Percentiles rank a stretch among this genome's conserved stretches.
phyloP scores from a whole-genome alignment of 2,888 invertebrate genomes.

The Hecatera dysodea region DNA sequence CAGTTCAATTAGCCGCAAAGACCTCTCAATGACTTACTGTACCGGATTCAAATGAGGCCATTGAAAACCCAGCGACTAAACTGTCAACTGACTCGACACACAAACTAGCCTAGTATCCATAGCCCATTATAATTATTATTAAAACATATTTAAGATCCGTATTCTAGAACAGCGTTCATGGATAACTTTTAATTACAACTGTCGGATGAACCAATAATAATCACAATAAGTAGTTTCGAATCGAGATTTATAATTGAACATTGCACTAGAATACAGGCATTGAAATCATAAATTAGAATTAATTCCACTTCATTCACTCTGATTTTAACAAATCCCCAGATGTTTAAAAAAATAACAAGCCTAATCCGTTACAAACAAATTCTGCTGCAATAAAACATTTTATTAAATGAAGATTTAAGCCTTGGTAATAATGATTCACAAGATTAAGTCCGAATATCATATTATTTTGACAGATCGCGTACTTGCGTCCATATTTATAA shows the following conservation, averaged over 20 bases:
- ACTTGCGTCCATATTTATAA: neutral
- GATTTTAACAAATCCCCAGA: neutral
- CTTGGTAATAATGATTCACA: neutral
- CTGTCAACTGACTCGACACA: too few species aligned
- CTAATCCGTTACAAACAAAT: neutral
- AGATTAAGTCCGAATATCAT: neutral
- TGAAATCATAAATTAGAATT: neutral
- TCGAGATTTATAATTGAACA: neutral
- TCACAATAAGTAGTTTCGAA: neutral
- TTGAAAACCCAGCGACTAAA: neutral
- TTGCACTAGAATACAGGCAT: neutral
- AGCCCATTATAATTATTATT: neutral
- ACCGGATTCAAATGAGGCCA: neutral
- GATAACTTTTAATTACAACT: neutral
- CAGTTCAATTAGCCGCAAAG: too few species aligned
- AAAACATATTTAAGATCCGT: neutral
- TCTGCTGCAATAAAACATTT: conserved; percentile 5
- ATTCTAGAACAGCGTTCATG: neutral
- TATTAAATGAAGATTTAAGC: conserved; percentile 1
- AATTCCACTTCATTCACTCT: neutral
- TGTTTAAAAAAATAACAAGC: conserved; percentile 18
- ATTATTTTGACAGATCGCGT: neutral
- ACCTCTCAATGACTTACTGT: too few species aligned
- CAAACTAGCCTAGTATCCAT: neutral
- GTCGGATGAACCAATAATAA: too few species aligned